Evolutionary conservation across 2,888 invertebrate genomes (phyloP).

Genomic region (Chromoteleia sp.): DNA sequence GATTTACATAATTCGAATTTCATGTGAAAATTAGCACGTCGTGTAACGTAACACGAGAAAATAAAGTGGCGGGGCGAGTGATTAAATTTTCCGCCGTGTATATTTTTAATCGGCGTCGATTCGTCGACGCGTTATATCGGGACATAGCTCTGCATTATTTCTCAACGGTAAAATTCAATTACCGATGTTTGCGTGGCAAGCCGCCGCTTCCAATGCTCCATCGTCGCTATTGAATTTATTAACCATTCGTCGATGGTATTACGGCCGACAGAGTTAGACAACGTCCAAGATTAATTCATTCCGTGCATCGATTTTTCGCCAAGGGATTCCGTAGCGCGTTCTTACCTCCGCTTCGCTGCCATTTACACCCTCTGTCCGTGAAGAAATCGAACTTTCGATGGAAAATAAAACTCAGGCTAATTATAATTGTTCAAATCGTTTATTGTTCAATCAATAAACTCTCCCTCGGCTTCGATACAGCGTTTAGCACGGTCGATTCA

Average conservation of each 20-base stretch:
- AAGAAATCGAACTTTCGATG: no score
- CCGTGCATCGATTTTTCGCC: constrained; percentile 36
- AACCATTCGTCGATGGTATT: constrained; percentile 57
- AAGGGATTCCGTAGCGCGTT: constrained; percentile 35
- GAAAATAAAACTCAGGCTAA: no score
- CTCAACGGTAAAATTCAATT: constrained; percentile 74
- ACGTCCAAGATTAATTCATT: constrained; percentile 65
- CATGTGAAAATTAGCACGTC: constrained; percentile 46
- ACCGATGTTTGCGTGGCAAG: constrained; percentile 68
- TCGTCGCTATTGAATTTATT: constrained; percentile 60
- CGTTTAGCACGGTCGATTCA: no score
- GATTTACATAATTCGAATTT: constrained; percentile 57
- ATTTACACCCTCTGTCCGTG: no score
- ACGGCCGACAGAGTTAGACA: constrained; percentile 55
- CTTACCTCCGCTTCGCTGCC: constrained; percentile 32
- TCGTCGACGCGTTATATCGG: constrained; percentile 51
- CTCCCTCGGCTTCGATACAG: no score
- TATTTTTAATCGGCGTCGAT: constrained; percentile 66
- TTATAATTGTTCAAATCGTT: no score
- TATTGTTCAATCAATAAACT: no score
- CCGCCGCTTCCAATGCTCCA: constrained; percentile 69
- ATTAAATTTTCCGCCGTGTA: constrained; percentile 61
- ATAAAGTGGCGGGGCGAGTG: constrained; percentile 32
- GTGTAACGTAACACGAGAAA: constrained; percentile 34
- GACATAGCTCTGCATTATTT: constrained; percentile 63